A percentile compares a stretch with the other conserved stretches of the same genome.
phyloP scores from a whole-genome alignment of 1,140 invertebrate genomes.

The Halictus rubicundus region DNA sequence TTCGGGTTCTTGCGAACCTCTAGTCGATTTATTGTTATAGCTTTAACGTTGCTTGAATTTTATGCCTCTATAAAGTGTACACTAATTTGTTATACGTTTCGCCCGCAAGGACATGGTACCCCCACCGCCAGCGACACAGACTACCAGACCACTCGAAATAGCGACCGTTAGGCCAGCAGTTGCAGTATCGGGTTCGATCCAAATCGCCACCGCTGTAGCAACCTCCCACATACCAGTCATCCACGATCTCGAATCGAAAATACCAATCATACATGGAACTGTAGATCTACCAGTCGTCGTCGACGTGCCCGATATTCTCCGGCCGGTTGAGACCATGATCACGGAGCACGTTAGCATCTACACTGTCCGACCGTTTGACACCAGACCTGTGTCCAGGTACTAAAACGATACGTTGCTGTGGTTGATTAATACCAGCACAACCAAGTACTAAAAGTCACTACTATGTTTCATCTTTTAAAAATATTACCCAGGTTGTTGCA shows the following conservation, averaged over 20 bases:
- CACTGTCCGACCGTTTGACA: conserved; percentile 76
- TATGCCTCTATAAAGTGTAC: no score
- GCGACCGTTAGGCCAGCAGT: conserved; percentile 71
- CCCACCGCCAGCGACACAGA: conserved; percentile 66
- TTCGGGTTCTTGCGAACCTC: no score
- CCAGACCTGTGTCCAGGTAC: conserved; percentile 72
- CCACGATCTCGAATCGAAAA: conserved; percentile 77
- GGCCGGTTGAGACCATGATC: conserved; percentile 65
- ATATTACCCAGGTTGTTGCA: no score
- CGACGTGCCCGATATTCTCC: conserved; percentile 72
- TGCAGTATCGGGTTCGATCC: conserved; percentile 76
- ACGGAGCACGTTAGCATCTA: conserved; percentile 75
- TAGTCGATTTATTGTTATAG: no score
- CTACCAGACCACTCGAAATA: conserved; percentile 68
- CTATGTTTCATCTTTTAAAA: no score
- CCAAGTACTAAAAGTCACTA: no score
- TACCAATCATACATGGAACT: conserved; percentile 78
- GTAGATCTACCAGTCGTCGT: conserved; percentile 76
- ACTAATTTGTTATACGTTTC: background rate
- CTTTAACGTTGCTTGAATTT: no score
- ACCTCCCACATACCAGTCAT: conserved; percentile 77
- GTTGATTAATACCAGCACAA: no score
- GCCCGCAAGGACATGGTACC: conserved; percentile 75
- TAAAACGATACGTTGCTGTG: background rate
- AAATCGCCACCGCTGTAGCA: conserved; percentile 77